These are phyloP conservation scores for Trochalopteron elliotii DNA, from an alignment of 2,113 vertebrate genomes.

Conservation along the genomic window DNA sequence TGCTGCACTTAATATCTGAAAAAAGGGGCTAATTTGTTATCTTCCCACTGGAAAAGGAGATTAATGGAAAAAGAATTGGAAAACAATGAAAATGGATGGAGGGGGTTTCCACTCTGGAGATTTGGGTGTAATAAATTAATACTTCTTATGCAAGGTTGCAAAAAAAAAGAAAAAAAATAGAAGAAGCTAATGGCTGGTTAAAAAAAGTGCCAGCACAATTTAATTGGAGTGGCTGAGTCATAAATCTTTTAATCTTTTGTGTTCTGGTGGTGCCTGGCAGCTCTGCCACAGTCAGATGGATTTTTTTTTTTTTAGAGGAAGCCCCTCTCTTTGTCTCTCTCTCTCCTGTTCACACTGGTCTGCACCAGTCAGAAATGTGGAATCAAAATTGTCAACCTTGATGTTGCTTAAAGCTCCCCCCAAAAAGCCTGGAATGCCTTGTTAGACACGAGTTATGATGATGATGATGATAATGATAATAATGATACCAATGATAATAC, in stretches of 20 bases:
- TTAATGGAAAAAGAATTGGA: not conserved
- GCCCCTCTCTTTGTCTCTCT: not conserved
- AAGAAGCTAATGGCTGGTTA: not conserved
- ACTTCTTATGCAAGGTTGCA: not conserved
- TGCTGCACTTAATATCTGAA: not conserved
- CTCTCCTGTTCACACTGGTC: not conserved
- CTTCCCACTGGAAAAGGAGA: not conserved
- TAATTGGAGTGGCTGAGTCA: slow-evolving; percentile 37
- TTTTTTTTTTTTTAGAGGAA: not conserved
- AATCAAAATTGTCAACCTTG: not conserved
- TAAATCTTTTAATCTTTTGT: not conserved
- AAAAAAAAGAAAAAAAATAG: not conserved
- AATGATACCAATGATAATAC: not conserved
- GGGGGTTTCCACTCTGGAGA: not conserved
- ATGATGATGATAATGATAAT: not conserved
- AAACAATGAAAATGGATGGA: not conserved
- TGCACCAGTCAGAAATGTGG: not conserved
- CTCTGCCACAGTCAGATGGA: not conserved
- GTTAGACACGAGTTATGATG: not conserved
- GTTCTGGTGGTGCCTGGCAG: not conserved
- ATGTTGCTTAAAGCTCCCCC: not conserved
- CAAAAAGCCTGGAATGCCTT: not conserved
- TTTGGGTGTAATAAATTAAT: not conserved
- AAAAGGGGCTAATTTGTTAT: not conserved
- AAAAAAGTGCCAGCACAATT: slow-evolving; percentile 18